Base-by-base conservation (phyloP, 2,797 vertebrate species). In the Anableps anableps region DNA sequence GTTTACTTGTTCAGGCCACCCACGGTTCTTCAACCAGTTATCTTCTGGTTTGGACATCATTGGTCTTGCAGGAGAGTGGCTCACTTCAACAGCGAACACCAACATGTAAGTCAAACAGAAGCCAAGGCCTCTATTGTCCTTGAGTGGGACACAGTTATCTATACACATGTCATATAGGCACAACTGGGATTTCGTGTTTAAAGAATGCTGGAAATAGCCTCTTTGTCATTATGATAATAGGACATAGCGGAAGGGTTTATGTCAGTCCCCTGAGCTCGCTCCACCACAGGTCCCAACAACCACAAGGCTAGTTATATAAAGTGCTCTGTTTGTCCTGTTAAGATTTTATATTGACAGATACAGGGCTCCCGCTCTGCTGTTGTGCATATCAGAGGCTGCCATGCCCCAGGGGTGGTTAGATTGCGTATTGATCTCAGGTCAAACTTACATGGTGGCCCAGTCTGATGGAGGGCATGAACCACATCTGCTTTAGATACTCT, bases 21-120 rank as follows among this genome's bases (percentile, higher is more conserved):
- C 98, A 79, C 96, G 99, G 38, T 99, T 99, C 95, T 99, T 99
- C 94, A 99, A 99, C 90, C 99, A 99, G 93, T 89, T 99, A 38
- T 99, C 99, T 4, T 97, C 97, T 48, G 99, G 99, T 62, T 90
- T 99, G 91, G 99, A 99, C 91, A 97, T 99, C 38, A 98, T 99
- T 71, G 99, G 98, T 41, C 92, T 99, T 93, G 98, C 98, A 0
- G 99, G 98, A 23, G 98, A 99, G 92, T 99, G 99, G 99, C 95
- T 99, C 86, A 99, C 99, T 7, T 99, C 99, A 29, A 98, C 98
- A 1, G 99, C 99, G 16, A 99, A 99, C 76, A 99, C 99, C 51
- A 99, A 99, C 92, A 99, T 99, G 98, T 99, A 94, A 97, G 98
- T 89, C 43, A 13, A 0, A 8, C 23, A 45, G 13, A 11, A 11